Evolutionary conservation across 2,113 vertebrate species (phyloP).

Genomic region (Heliornis fulica): DNA sequence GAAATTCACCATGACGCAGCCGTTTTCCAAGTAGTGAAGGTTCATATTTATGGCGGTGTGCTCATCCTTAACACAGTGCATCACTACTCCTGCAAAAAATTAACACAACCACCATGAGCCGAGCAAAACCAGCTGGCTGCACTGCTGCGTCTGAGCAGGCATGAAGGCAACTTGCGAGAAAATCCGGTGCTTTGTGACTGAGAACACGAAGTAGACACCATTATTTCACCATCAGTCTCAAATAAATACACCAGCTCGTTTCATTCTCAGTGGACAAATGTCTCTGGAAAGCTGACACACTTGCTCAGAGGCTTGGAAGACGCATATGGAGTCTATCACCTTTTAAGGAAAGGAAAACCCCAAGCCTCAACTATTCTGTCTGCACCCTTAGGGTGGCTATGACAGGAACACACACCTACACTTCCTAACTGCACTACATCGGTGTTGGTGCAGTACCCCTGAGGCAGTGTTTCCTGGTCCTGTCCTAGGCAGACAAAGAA

Average conservation of each 20-base stretch:
- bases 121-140: neutral
- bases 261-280: neutral
- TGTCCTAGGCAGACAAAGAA: neutral
- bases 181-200: neutral
- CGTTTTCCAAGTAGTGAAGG: slow-evolving; percentile 95
- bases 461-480: neutral
- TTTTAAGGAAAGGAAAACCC: neutral
- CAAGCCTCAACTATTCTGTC: neutral
- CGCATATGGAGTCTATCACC: no score
- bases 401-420: neutral
- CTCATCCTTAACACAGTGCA: slow-evolving; percentile 89
- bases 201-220: neutral
- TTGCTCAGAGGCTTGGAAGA: neutral
- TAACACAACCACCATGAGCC: neutral
- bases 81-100: slow-evolving; percentile 79
- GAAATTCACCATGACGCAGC: slow-evolving; percentile 94
- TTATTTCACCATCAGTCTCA: neutral
- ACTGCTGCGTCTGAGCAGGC: accelerated
- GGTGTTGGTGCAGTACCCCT: neutral
- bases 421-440: neutral
- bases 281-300: neutral
- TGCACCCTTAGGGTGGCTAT: neutral
- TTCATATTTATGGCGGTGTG: slow-evolving; percentile 94
- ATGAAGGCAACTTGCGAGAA: neutral
- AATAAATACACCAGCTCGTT: neutral